phyloP scores from a whole-genome alignment of 2,888 invertebrate species.

The Lasioglossum figueresi region DNA sequence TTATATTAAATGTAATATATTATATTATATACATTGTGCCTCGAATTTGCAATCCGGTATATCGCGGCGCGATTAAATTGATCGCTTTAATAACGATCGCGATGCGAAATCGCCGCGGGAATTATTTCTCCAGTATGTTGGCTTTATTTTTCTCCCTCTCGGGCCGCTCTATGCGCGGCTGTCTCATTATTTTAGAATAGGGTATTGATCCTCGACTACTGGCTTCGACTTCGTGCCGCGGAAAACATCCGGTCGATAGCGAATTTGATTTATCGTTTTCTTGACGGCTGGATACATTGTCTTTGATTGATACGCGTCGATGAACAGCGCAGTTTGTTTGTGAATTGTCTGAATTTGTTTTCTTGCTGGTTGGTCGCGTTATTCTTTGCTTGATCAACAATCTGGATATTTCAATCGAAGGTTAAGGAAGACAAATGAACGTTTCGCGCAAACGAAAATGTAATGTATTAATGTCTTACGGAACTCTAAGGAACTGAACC shows the following conservation, averaged over 20 bases:
- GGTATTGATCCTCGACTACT: slow-evolving; percentile 6
- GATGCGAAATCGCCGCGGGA: not conserved
- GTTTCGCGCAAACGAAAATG: not conserved
- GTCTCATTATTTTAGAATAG: not conserved
- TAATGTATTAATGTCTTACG: not conserved
- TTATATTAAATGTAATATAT: too few relatives aligned
- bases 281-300: not conserved
- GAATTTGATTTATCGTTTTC: not conserved
- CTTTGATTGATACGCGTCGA: not conserved
- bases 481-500: not conserved
- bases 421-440: not conserved
- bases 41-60: slow-evolving; percentile 37
- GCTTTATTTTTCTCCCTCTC: not conserved
- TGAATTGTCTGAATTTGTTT: not conserved
- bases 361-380: not conserved
- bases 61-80: slow-evolving; percentile 38
- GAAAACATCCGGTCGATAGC: not conserved
- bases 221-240: not conserved
- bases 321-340: not conserved
- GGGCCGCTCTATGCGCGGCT: not conserved
- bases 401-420: not conserved
- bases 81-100: slow-evolving; percentile 36
- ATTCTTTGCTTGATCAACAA: not conserved
- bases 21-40: slow-evolving; percentile 13
- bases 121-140: not conserved